phyloP scores from a whole-genome alignment of 1,140 invertebrate species.

The Drosophila kurseongensis region DNA sequence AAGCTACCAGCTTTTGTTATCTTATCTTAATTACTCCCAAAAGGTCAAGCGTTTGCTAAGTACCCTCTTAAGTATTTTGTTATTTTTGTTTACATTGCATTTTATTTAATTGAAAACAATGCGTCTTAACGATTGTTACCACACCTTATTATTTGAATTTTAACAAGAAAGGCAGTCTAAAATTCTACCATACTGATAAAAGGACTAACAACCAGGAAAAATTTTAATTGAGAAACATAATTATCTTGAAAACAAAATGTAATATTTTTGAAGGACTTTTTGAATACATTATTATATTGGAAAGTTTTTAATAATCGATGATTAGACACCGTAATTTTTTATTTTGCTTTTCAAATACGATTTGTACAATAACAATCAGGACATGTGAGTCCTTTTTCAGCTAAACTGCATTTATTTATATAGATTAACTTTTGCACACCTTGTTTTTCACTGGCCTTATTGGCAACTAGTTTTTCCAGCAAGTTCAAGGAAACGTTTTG shows the following conservation, averaged over 20 bases:
- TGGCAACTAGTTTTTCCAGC: constrained; percentile 4
- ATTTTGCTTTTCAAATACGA: too few species aligned
- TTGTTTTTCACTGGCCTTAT: constrained; percentile 8
- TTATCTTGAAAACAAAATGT: too few species aligned
- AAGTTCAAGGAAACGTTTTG: constrained; percentile 15
- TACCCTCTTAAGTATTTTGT: neutral
- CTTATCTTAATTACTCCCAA: neutral
- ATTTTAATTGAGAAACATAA: too few species aligned
- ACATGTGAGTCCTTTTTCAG: neutral
- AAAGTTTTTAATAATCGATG: too few species aligned
- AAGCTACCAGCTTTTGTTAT: neutral
- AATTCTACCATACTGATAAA: neutral
- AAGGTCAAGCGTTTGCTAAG: neutral
- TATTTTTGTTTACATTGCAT: neutral
- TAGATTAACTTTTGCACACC: neutral
- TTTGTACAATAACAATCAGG: neutral
- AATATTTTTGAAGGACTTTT: too few species aligned
- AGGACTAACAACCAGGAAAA: too few species aligned
- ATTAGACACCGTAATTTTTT: too few species aligned
- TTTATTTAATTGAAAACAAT: neutral
- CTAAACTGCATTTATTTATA: neutral
- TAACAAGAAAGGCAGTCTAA: neutral
- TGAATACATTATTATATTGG: too few species aligned
- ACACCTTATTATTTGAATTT: neutral
- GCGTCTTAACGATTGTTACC: too few species aligned